Evolutionary conservation across 2,113 vertebrate species (phyloP).

Genomic region (Pterocles orientalis): DNA sequence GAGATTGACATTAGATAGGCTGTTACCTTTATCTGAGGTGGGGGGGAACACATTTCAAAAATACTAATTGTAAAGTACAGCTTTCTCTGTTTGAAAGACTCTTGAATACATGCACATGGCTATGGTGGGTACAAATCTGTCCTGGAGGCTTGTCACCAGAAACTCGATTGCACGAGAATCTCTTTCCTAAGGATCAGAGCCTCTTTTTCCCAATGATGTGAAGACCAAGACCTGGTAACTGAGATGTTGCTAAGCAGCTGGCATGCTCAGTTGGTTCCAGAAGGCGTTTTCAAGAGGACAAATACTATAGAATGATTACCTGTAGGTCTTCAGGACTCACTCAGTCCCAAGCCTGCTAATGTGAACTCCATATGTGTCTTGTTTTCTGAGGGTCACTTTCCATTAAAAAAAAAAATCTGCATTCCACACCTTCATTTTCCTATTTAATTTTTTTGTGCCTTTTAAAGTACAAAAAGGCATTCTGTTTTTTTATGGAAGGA

Average conservation of each 20-base stretch:
- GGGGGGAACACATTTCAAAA: background rate
- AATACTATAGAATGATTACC: background rate
- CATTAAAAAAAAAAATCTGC: background rate
- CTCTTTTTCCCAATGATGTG: background rate
- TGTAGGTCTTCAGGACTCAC: background rate
- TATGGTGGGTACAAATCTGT: fast-evolving
- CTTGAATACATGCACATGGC: background rate
- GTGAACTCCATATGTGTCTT: background rate
- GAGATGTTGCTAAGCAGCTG: background rate
- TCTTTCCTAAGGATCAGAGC: background rate
- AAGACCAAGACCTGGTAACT: background rate
- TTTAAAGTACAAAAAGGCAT: background rate
- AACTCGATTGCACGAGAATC: background rate
- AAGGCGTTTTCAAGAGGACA: background rate
- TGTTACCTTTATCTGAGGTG: background rate
- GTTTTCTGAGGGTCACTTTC: background rate
- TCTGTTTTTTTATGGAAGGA: background rate
- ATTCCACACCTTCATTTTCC: background rate
- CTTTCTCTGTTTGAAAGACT: background rate
- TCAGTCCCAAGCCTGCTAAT: background rate
- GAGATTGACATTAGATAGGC: background rate
- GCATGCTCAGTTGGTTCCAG: background rate
- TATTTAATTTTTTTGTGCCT: background rate
- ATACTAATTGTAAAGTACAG: background rate
- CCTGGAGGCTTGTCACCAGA: background rate